phyloP scores from a whole-genome alignment of 2,797 vertebrate species.

The Sebastes ruberrimus region DNA sequence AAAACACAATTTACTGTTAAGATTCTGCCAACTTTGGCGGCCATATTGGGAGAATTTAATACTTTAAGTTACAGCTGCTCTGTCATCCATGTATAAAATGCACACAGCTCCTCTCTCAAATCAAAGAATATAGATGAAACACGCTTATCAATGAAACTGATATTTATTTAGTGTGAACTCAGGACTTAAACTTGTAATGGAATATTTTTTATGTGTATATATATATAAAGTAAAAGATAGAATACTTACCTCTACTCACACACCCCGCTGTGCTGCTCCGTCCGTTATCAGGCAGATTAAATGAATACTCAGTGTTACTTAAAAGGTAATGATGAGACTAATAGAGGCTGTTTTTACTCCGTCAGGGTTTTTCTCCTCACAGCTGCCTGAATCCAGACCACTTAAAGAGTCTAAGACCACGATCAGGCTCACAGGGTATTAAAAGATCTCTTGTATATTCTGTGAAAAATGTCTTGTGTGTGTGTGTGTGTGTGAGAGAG shows the following conservation, averaged over 20 bases:
- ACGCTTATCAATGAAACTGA: neutral
- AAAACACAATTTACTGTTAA: neutral
- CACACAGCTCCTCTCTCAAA: neutral
- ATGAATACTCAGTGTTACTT: conserved; percentile 24
- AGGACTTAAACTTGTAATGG: neutral
- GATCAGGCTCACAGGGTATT: neutral
- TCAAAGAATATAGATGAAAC: neutral
- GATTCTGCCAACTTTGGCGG: neutral
- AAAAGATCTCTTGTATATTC: neutral
- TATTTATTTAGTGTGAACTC: too few relatives aligned
- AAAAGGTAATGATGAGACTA: conserved; percentile 28
- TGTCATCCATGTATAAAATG: neutral
- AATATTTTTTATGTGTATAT: neutral
- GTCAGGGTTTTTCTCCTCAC: conserved; percentile 11
- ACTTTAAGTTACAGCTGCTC: too few relatives aligned
- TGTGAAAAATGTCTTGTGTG: neutral
- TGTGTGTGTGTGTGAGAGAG: neutral
- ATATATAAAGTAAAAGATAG: neutral
- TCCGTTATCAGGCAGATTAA: conserved; percentile 20
- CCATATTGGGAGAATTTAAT: too few relatives aligned
- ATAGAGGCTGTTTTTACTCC: conserved; percentile 13
- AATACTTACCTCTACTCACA: neutral
- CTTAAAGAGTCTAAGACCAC: neutral
- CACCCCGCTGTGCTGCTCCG: neutral
- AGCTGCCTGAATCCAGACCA: conserved; percentile 4